Percentiles rank a stretch among this genome's conserved stretches.
Conservation (phyloP, 2,113 vertebrate genomes). For the Poeciliopsis retropinna region DNA sequence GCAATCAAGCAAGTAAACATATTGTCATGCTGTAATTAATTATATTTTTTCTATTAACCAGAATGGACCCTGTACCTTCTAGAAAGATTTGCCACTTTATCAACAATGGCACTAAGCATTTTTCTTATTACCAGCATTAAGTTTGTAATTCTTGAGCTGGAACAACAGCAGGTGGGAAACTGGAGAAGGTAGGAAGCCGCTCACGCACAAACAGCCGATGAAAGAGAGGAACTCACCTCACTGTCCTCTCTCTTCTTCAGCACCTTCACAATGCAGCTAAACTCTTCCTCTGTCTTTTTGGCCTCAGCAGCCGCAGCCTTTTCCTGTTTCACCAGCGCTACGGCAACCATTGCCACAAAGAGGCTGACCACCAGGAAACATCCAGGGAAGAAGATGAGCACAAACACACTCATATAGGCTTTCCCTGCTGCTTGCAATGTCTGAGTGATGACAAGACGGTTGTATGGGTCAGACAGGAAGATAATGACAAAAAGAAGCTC, state of each 20-base stretch:
- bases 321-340: conserved; percentile 84
- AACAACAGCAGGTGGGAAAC: too few relatives aligned
- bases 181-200: too few relatives aligned
- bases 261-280: conserved; percentile 83
- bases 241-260: conserved; percentile 83
- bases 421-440: conserved; percentile 84
- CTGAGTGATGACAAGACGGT: conserved; percentile 61
- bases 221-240: conserved; percentile 64
- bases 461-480: neutral
- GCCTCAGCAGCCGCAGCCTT: conserved; percentile 81
- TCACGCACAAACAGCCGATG: too few relatives aligned
- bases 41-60: too few relatives aligned
- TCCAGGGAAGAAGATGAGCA: conserved; percentile 87
- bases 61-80: too few relatives aligned
- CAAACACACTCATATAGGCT: conserved; percentile 84
- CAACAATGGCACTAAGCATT: too few relatives aligned
- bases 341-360: conserved; percentile 87
- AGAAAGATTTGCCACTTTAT: too few relatives aligned
- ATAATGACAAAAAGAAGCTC: neutral
- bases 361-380: conserved; percentile 91
- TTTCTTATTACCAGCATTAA: too few relatives aligned
- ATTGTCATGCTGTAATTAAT: too few relatives aligned
- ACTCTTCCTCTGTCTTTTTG: conserved; percentile 86
- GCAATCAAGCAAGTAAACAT: too few relatives aligned
- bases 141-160: too few relatives aligned